Conservation (phyloP, 2,113 vertebrate genomes). For the Megaceryle maxima region DNA sequence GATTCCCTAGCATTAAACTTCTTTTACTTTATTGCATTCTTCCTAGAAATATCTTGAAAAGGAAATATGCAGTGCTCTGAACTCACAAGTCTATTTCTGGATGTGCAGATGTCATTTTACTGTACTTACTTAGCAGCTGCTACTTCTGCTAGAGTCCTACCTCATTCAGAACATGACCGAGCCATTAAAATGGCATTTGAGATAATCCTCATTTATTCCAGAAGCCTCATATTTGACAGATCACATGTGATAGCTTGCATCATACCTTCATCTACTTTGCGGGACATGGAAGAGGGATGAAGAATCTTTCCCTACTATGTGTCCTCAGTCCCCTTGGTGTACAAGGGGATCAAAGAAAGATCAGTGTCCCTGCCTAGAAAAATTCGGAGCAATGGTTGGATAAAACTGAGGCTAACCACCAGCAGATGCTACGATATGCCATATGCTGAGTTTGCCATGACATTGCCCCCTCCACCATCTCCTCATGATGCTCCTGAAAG, state of each 20-base stretch:
- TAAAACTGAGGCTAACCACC: not conserved
- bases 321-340: too few relatives aligned
- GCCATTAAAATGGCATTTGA: not conserved
- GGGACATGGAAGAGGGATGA: not conserved
- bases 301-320: not conserved
- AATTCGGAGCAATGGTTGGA: not conserved
- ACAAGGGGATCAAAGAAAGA: not conserved
- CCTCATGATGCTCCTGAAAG: not conserved
- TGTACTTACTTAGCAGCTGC: not conserved
- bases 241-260: not conserved
- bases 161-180: not conserved
- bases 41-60: not conserved
- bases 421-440: fast-evolving
- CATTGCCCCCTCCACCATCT: not conserved
- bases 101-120: not conserved
- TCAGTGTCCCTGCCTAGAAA: not conserved
- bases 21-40: not conserved
- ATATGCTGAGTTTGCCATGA: not conserved
- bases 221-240: not conserved
- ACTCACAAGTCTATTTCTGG: not conserved
- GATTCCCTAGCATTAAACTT: not conserved
- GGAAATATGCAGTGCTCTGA: not conserved
- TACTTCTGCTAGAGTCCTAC: not conserved
- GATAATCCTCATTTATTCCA: not conserved
- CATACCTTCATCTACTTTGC: fast-evolving